A percentile compares a stretch with the other conserved stretches of the same genome.
Conservation (phyloP, 2,888 invertebrate species). For the Troilus luridus region DNA sequence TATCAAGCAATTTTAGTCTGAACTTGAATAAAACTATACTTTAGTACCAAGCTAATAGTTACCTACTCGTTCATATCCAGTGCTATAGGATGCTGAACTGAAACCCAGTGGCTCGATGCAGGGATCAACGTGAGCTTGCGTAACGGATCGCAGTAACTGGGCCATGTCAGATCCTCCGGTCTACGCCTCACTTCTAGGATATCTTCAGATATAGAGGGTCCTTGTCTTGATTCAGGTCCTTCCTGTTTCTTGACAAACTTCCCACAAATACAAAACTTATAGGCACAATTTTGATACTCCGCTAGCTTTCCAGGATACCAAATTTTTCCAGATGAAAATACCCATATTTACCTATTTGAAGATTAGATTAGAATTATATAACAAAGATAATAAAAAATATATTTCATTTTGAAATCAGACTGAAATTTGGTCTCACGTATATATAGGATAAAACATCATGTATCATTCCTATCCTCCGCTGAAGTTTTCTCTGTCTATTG, state of each 20-base stretch:
- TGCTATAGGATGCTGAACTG: background rate
- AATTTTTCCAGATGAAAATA: too few species aligned
- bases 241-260: background rate
- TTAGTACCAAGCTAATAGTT: background rate
- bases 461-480: too few species aligned
- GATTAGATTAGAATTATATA: too few species aligned
- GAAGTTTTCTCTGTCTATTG: too few species aligned
- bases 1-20: too few species aligned
- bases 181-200: background rate
- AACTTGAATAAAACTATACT: too few species aligned
- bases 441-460: too few species aligned
- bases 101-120: background rate
- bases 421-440: too few species aligned
- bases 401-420: background rate
- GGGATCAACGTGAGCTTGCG: conserved; percentile 24
- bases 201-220: background rate
- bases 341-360: too few species aligned
- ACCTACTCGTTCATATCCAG: background rate
- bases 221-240: background rate
- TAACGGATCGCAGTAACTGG: background rate
- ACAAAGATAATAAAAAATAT: background rate
- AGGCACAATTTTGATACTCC: background rate
- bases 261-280: background rate
- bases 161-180: background rate
- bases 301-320: too few species aligned